phyloP scores from a whole-genome alignment of 92 coral and sea anemone genomes.

The Phenganax marumi region DNA sequence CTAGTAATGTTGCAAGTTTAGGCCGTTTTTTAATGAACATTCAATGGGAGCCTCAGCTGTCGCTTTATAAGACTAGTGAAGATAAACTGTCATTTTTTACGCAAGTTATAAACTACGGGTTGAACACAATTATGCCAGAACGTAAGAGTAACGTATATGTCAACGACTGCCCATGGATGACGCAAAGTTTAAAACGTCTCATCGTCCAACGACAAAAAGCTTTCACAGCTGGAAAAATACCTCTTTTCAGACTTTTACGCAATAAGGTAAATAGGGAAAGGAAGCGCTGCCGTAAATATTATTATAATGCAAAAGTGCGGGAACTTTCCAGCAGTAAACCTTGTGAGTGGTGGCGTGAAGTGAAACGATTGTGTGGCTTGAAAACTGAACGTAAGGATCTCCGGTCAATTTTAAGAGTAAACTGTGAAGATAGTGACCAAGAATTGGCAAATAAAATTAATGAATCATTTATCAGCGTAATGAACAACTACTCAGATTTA shows the following conservation, averaged over 20 bases:
- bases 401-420: not conserved
- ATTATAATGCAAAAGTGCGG: constrained; percentile 47
- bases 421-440: not conserved
- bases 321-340: constrained; percentile 52
- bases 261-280: constrained; percentile 55
- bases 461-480: not conserved
- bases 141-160: constrained; percentile 48
- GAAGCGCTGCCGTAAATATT: constrained; percentile 46
- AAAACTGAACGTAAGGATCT: not conserved
- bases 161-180: constrained; percentile 45
- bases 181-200: constrained; percentile 29
- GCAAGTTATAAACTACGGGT: constrained; percentile 21
- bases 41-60: constrained; percentile 46
- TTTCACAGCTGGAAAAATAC: constrained; percentile 40
- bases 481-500: not conserved
- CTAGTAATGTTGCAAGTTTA: constrained; percentile 42
- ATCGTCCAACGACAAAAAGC: constrained; percentile 41
- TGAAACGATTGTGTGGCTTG: not conserved
- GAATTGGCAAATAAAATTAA: not conserved
- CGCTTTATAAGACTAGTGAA: not conserved
- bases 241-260: constrained; percentile 30
- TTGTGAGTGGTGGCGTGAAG: constrained; percentile 48
- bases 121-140: constrained; percentile 63
- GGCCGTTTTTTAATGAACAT: constrained; percentile 37
- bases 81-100: constrained; percentile 36